These are phyloP conservation scores for Meliscaeva auricollis DNA, from an alignment of 2,888 invertebrate species.

Conservation along the genomic window DNA sequence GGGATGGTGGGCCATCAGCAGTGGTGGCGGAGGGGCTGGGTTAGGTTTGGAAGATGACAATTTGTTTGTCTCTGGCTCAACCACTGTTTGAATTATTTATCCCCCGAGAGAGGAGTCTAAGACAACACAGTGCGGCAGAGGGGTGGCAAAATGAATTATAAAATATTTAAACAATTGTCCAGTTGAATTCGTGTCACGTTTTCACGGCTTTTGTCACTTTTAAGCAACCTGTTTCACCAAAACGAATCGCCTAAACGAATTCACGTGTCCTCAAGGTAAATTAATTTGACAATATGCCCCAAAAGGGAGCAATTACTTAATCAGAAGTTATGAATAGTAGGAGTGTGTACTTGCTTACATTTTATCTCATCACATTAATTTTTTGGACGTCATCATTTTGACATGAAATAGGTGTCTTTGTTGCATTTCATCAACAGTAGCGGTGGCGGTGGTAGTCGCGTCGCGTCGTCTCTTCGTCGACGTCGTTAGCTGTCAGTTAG, in stretches of 20 bases:
- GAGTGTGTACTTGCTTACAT: background rate
- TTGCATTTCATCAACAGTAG: slow-evolving; percentile 20
- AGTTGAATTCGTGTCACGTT: slow-evolving; percentile 77
- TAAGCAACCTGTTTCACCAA: slow-evolving; percentile 62
- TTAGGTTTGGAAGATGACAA: slow-evolving; percentile 45
- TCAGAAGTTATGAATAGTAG: slow-evolving; percentile 66
- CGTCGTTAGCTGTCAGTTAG: slow-evolving; percentile 51
- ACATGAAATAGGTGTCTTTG: slow-evolving; percentile 69
- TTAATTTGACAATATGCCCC: slow-evolving; percentile 51
- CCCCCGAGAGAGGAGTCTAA: slow-evolving; percentile 31
- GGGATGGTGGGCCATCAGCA: slow-evolving; percentile 10
- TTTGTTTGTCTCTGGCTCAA: slow-evolving; percentile 60
- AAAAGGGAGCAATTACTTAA: slow-evolving; percentile 69
- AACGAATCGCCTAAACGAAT: slow-evolving; percentile 62
- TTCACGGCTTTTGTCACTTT: slow-evolving; percentile 76
- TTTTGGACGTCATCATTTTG: slow-evolving; percentile 47
- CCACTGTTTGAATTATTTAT: slow-evolving; percentile 70
- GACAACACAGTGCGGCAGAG: background rate
- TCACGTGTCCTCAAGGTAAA: slow-evolving; percentile 61
- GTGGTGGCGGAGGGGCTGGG: background rate
- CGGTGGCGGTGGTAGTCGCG: background rate
- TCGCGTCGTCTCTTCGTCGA: background rate
- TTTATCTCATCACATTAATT: slow-evolving; percentile 24
- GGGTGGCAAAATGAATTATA: slow-evolving; percentile 63
- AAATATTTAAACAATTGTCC: slow-evolving; percentile 76